phyloP scores from a whole-genome alignment of 2,888 invertebrate species.

The Leptothorax acervorum region DNA sequence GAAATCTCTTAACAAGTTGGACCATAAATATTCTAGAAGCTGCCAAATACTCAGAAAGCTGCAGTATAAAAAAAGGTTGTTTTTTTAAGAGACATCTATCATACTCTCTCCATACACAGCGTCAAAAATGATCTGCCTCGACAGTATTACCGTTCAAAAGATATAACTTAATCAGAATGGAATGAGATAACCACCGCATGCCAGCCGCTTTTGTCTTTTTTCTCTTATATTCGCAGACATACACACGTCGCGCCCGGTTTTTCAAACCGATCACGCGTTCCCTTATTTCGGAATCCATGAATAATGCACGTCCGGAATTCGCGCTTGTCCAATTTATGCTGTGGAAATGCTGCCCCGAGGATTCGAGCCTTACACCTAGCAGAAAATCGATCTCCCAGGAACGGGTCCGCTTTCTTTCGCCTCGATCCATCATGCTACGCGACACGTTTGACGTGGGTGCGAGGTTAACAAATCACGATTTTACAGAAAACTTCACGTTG shows the following conservation, averaged over 20 bases:
- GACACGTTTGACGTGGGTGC: constrained; percentile 61
- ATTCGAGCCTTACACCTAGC: constrained; percentile 64
- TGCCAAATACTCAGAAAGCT: neutral
- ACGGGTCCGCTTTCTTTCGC: constrained; percentile 56
- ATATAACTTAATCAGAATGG: constrained; percentile 28
- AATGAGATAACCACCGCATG: constrained; percentile 19
- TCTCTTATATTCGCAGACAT: constrained; percentile 25
- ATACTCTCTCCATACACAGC: neutral
- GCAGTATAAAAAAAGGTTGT: neutral
- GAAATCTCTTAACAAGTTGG: neutral
- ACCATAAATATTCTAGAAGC: neutral
- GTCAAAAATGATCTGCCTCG: neutral
- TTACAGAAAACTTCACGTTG: neutral
- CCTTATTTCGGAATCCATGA: constrained; percentile 64
- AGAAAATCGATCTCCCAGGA: constrained; percentile 62
- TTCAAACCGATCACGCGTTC: constrained; percentile 65
- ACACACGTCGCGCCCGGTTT: constrained; percentile 56
- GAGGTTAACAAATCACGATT: constrained; percentile 67
- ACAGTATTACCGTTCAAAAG: neutral
- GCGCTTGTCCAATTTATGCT: constrained; percentile 77
- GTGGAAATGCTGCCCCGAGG: constrained; percentile 60
- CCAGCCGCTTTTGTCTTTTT: neutral
- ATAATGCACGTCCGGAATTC: constrained; percentile 76
- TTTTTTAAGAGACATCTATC: neutral
- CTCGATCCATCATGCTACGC: constrained; percentile 68